Percentiles rank a stretch among this genome's conserved stretches.
phyloP scores from a whole-genome alignment of 2,113 vertebrate species.

The Amphiprion percula region DNA sequence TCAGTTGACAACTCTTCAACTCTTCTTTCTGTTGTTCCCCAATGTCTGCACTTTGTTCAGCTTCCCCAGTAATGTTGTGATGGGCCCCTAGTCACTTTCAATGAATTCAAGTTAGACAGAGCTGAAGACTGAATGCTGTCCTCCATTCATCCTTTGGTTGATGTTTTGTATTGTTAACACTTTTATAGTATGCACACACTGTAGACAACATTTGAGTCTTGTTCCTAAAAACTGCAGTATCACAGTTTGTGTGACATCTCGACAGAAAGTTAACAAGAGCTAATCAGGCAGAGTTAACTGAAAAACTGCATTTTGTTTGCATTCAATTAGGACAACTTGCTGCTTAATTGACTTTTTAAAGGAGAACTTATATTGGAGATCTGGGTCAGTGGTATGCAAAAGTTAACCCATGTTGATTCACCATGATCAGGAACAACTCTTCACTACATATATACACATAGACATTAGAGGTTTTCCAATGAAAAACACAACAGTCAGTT shows the following conservation, averaged over 20 bases:
- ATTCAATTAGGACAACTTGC: not conserved
- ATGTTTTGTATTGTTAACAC: too few relatives aligned
- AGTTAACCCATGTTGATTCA: too few relatives aligned
- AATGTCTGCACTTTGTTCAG: not conserved
- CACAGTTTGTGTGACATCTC: not conserved
- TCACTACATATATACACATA: too few relatives aligned
- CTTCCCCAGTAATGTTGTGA: not conserved
- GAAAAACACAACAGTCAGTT: too few relatives aligned
- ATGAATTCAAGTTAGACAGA: not conserved
- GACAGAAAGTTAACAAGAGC: not conserved
- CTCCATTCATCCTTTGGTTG: too few relatives aligned
- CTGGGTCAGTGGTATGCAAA: not conserved
- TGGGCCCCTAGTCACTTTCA: not conserved
- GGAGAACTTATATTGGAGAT: not conserved
- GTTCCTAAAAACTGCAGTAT: not conserved
- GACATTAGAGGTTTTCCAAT: too few relatives aligned
- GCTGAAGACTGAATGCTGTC: not conserved
- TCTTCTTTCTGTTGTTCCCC: not conserved
- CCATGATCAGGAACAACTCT: too few relatives aligned
- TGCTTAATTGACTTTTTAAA: not conserved
- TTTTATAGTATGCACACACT: too few relatives aligned
- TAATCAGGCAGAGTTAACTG: conserved; percentile 1
- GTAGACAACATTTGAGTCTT: too few relatives aligned
- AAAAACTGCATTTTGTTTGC: not conserved
- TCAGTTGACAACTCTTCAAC: not conserved